Percentiles rank a stretch among this genome's conserved stretches.
Conservation (phyloP, 92 coral and sea anemone species). For the Siderastrea siderea region DNA sequence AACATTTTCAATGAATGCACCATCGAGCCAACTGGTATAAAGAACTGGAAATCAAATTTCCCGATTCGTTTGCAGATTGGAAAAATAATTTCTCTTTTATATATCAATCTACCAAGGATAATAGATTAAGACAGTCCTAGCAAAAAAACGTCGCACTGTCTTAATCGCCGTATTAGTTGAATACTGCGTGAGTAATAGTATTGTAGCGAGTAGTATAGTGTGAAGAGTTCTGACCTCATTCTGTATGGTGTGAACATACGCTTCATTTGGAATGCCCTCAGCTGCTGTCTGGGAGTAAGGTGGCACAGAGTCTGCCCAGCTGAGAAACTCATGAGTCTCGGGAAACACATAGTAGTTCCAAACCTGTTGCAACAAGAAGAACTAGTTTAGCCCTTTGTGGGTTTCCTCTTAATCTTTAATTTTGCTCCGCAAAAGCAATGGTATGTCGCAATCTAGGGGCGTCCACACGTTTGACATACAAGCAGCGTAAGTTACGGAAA, state of each 20-base stretch:
- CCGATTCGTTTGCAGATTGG: no score
- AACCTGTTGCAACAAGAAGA: slow-evolving; percentile 68
- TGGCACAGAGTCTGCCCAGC: slow-evolving; percentile 94
- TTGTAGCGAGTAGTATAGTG: background rate
- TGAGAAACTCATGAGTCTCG: slow-evolving; percentile 96
- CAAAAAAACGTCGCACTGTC: no score
- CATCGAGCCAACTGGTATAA: no score
- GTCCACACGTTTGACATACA: background rate
- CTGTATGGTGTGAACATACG: slow-evolving; percentile 95
- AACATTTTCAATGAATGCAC: no score
- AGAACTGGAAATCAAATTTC: no score
- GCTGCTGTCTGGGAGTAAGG: slow-evolving; percentile 99
- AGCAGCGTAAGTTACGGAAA: no score
- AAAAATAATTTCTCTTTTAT: no score
- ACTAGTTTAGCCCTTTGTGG: background rate
- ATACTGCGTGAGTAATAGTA: background rate
- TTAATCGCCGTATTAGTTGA: background rate
- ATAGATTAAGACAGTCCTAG: no score
- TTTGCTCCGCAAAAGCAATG: no score
- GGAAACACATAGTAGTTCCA: slow-evolving; percentile 98
- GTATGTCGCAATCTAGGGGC: no score
- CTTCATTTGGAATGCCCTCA: slow-evolving; percentile 97
- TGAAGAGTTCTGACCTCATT: slow-evolving; percentile 76
- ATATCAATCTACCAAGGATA: no score
- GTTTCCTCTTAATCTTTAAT: background rate